These are phyloP conservation scores for Laodelphax striatellus DNA, from an alignment of 1,140 invertebrate genomes.

Conservation along the genomic window DNA sequence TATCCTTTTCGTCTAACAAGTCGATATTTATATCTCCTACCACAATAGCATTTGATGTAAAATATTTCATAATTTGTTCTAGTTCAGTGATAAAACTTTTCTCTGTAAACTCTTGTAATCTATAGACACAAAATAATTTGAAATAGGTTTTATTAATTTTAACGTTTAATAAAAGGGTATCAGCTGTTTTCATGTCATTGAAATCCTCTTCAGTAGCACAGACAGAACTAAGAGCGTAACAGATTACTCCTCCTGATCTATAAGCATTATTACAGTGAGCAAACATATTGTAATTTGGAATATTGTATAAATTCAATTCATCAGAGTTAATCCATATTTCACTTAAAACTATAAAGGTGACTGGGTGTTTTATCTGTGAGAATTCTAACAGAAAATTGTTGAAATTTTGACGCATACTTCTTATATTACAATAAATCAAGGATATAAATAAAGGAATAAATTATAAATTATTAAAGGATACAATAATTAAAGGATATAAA, in stretches of 20 bases:
- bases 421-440: neutral
- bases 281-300: no score
- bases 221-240: neutral
- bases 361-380: no score
- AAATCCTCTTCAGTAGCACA: neutral
- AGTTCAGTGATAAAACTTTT: neutral
- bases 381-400: no score
- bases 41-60: neutral
- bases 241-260: slow-evolving; percentile 2
- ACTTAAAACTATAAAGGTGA: no score
- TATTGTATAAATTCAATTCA: no score
- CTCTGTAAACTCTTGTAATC: neutral
- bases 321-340: neutral
- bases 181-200: neutral
- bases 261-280: neutral
- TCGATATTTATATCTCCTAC: slow-evolving; percentile 6
- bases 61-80: neutral
- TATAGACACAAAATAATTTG: neutral
- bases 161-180: slow-evolving; percentile 1
- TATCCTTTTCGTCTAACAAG: neutral
- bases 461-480: no score
- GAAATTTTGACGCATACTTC: neutral
- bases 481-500: no score
- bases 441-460: no score
- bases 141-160: neutral